These are phyloP conservation scores for Callinectes sapidus DNA, from an alignment of 2,888 invertebrate species.

Conservation along the genomic window DNA sequence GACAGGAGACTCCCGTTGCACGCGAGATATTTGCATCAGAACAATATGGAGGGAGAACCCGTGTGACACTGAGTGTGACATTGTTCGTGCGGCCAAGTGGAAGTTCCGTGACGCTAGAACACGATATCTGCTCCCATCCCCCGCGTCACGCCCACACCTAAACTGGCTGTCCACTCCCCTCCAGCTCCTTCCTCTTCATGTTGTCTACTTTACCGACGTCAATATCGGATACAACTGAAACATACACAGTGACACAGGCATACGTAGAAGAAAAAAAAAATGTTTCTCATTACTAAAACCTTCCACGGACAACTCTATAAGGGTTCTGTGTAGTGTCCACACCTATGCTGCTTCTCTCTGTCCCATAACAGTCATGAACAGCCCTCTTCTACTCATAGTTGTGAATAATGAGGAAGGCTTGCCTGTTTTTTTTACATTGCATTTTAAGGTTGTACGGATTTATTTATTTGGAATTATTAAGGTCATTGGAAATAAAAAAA, in stretches of 20 bases:
- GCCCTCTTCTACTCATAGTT: background rate
- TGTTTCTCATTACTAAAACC: background rate
- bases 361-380: background rate
- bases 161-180: background rate
- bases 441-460: background rate
- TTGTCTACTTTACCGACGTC: too few species aligned
- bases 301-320: background rate
- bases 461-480: background rate
- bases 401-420: background rate
- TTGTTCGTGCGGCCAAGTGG: slow-evolving; percentile 27
- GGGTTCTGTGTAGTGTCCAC: background rate
- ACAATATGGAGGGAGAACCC: slow-evolving; percentile 2
- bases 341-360: background rate
- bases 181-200: background rate
- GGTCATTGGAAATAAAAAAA: background rate
- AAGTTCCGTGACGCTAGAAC: slow-evolving; percentile 24
- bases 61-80: background rate
- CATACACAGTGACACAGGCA: background rate
- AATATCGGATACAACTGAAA: background rate
- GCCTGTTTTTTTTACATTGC: background rate
- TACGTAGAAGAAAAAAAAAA: background rate
- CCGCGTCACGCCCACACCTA: background rate
- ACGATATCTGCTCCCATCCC: background rate
- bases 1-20: slow-evolving; percentile 24
- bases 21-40: slow-evolving; percentile 28